Evolutionary conservation across 2,113 vertebrate species (phyloP).

Genomic region (Salvelinus sp.): DNA sequence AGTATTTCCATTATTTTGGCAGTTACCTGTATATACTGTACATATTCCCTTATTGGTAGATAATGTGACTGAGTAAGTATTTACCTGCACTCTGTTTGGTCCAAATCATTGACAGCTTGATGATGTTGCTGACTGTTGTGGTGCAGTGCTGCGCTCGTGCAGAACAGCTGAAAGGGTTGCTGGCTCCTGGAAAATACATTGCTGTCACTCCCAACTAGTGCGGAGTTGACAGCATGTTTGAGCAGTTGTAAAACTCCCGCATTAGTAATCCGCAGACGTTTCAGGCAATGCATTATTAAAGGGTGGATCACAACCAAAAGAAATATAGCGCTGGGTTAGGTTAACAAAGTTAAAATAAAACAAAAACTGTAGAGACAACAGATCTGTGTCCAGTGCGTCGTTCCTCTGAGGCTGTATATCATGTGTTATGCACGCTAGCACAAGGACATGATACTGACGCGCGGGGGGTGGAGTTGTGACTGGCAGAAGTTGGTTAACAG

Average conservation of each 20-base stretch:
- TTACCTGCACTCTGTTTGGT: slow-evolving; percentile 31
- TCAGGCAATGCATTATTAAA: slow-evolving; percentile 69
- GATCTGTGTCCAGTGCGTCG: slow-evolving; percentile 19
- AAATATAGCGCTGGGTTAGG: not conserved
- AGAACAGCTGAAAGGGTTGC: slow-evolving; percentile 43
- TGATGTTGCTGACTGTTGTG: slow-evolving; percentile 46
- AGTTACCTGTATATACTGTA: no score
- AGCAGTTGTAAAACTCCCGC: slow-evolving; percentile 55
- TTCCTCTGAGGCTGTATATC: slow-evolving; percentile 42
- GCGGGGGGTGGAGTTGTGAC: slow-evolving; percentile 49
- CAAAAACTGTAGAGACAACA: not conserved
- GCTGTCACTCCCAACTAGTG: slow-evolving; percentile 52
- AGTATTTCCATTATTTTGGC: no score
- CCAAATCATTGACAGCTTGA: slow-evolving; percentile 44
- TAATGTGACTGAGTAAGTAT: not conserved
- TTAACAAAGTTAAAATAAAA: not conserved
- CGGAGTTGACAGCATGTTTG: slow-evolving; percentile 55
- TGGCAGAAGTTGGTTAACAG: slow-evolving; percentile 1
- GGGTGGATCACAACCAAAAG: slow-evolving; percentile 13
- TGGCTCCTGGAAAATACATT: slow-evolving; percentile 45
- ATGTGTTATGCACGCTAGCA: slow-evolving; percentile 37
- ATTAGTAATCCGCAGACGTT: slow-evolving; percentile 59
- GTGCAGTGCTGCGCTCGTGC: slow-evolving; percentile 59
- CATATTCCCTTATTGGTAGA: no score
- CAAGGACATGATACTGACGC: slow-evolving; percentile 26